Evolutionary conservation across 92 coral and sea anemone species (phyloP).

Genomic region (Heliopora coerulea): DNA sequence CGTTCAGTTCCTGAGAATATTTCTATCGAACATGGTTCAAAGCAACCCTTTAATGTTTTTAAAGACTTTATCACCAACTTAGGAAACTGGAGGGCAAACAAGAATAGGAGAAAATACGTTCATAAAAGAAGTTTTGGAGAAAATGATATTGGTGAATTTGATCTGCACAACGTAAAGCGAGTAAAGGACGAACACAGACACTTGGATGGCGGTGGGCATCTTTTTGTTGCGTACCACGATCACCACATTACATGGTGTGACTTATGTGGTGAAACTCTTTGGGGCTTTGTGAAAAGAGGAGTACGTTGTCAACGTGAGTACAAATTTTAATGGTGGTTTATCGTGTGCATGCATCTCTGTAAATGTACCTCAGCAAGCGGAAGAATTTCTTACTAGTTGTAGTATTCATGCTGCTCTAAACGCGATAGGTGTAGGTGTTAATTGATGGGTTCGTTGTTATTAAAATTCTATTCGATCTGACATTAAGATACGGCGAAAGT

Average conservation of each 20-base stretch:
- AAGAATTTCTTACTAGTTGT: too few species aligned
- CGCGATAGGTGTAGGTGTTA: neutral
- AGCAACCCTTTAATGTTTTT: slow-evolving; percentile 43
- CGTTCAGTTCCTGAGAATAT: slow-evolving; percentile 41
- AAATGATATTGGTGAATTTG: slow-evolving; percentile 64
- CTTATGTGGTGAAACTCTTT: slow-evolving; percentile 92
- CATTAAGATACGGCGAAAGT: too few species aligned
- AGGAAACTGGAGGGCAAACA: slow-evolving; percentile 71
- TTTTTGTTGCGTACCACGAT: slow-evolving; percentile 67
- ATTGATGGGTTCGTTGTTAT: too few species aligned
- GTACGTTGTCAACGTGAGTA: slow-evolving; percentile 97
- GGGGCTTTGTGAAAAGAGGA: slow-evolving; percentile 93
- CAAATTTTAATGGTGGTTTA: neutral
- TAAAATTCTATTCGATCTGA: too few species aligned
- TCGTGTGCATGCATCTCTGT: neutral
- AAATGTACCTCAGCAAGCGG: neutral
- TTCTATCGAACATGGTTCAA: slow-evolving; percentile 27
- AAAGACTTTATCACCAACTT: slow-evolving; percentile 86
- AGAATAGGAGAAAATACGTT: slow-evolving; percentile 58
- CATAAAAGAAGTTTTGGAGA: slow-evolving; percentile 60
- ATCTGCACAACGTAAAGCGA: slow-evolving; percentile 36
- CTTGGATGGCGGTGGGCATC: slow-evolving; percentile 80
- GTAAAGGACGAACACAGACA: slow-evolving; percentile 34
- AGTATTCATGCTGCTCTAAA: neutral
- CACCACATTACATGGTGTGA: slow-evolving; percentile 98